Evolutionary conservation across 2,113 vertebrate genomes (phyloP).

Genomic region (Marcusenius ussheri): DNA sequence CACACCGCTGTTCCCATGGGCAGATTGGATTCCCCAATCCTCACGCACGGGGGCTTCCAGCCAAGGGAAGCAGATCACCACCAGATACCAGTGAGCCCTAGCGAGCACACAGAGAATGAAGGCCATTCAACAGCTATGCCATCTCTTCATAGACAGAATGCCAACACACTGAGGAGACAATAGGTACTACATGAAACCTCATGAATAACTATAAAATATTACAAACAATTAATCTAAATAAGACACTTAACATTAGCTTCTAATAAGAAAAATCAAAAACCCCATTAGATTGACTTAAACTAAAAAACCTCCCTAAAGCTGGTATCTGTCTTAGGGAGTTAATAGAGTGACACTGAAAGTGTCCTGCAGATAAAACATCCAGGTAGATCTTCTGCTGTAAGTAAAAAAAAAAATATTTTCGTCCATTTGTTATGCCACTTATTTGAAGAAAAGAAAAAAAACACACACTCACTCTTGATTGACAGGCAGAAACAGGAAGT

Average conservation of each 20-base stretch:
- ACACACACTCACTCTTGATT: constrained; percentile 88
- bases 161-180: neutral
- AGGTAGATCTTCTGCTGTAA: neutral
- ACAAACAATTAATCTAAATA: neutral
- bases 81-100: constrained; percentile 95
- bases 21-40: constrained; percentile 39
- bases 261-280: neutral
- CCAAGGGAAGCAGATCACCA: constrained; percentile 89
- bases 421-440: neutral
- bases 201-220: neutral
- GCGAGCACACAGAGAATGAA: constrained; percentile 13
- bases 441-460: neutral
- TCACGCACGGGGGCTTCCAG: constrained; percentile 67
- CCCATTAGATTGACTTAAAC: neutral
- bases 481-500: constrained; percentile 94
- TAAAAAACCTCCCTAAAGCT: neutral
- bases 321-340: neutral
- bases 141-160: neutral
- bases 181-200: neutral
- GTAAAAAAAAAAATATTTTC: neutral
- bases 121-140: neutral
- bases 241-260: neutral
- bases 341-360: no score
- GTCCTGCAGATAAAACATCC: neutral
- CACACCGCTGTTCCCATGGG: neutral